Evolutionary conservation across 2,113 vertebrate species (phyloP).

Genomic region (Anarhynchus alexandrinus): DNA sequence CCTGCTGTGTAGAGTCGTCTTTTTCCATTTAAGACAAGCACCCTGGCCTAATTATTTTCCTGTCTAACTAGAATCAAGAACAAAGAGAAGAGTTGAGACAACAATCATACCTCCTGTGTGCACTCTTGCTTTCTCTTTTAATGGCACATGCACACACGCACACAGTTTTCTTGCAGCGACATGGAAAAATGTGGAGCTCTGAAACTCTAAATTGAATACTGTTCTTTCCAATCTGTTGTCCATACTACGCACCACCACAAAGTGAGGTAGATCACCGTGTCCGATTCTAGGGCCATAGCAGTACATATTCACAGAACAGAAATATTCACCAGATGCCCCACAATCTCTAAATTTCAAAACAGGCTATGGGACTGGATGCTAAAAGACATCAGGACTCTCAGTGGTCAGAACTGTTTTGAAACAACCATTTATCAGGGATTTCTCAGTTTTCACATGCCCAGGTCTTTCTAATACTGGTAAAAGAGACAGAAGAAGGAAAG

Average conservation of each 20-base stretch:
- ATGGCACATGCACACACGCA: rapidly evolving
- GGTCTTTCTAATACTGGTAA: background rate
- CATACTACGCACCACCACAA: background rate
- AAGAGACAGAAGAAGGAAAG: background rate
- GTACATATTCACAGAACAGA: background rate
- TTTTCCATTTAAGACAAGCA: background rate
- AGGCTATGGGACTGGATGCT: background rate
- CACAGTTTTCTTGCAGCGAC: background rate
- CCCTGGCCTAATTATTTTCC: background rate
- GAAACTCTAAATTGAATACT: background rate
- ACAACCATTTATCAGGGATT: background rate
- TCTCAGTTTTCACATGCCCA: background rate
- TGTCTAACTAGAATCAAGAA: background rate
- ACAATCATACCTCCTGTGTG: background rate
- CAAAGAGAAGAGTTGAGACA: background rate
- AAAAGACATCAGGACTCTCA: background rate
- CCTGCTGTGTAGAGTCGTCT: background rate
- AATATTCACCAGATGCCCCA: background rate
- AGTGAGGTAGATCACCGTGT: rapidly evolving
- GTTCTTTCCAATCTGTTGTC: background rate
- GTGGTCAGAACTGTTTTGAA: background rate
- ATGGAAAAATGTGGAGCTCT: background rate
- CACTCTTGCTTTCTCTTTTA: background rate
- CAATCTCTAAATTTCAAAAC: background rate
- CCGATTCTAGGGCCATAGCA: rapidly evolving